A percentile compares a stretch with the other conserved stretches of the same genome.
Conservation (phyloP, 2,797 vertebrate genomes). For the Rhinogobio ventralis region DNA sequence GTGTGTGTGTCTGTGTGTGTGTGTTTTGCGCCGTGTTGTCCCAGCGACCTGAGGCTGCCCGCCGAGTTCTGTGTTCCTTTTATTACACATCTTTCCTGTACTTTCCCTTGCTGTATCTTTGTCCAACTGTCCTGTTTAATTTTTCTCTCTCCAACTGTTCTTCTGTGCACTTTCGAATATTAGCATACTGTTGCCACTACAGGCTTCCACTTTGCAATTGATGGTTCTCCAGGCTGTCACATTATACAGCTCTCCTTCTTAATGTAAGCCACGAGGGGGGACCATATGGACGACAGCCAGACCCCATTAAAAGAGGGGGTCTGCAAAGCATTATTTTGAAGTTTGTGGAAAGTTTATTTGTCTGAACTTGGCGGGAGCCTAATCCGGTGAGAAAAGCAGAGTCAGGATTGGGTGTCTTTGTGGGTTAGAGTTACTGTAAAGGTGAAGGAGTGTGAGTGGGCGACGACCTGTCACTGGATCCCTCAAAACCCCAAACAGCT, state of each 20-base stretch:
- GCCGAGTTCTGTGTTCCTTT: constrained; percentile 45
- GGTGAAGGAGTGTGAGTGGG: constrained; percentile 16
- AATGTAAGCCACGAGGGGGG: constrained; percentile 70
- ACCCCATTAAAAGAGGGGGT: constrained; percentile 63
- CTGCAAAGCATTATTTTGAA: constrained; percentile 72
- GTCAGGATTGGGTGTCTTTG: constrained; percentile 65
- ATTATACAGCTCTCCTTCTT: constrained; percentile 71
- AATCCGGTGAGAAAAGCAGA: constrained; percentile 52
- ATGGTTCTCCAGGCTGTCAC: constrained; percentile 73
- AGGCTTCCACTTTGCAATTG: constrained; percentile 75
- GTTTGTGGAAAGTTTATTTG: constrained; percentile 73
- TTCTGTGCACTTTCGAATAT: constrained; percentile 68
- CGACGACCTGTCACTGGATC: constrained; percentile 29
- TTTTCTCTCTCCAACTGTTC: constrained; percentile 41
- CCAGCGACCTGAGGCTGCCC: constrained; percentile 63
- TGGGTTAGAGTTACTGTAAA: constrained; percentile 55
- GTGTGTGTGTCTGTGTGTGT: constrained; percentile 28
- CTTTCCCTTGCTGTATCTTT: constrained; percentile 57
- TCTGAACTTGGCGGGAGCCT: constrained; percentile 63
- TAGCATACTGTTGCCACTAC: constrained; percentile 75
- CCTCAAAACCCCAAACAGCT: constrained; percentile 55
- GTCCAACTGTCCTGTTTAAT: constrained; percentile 34
- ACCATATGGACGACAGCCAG: constrained; percentile 75
- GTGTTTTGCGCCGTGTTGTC: constrained; percentile 58
- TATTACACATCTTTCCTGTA: constrained; percentile 33